Evolutionary conservation across 2,888 invertebrate genomes (phyloP), one percentile per base, ranked within the genome.

Genomic region (Buathra laborator): DNA sequence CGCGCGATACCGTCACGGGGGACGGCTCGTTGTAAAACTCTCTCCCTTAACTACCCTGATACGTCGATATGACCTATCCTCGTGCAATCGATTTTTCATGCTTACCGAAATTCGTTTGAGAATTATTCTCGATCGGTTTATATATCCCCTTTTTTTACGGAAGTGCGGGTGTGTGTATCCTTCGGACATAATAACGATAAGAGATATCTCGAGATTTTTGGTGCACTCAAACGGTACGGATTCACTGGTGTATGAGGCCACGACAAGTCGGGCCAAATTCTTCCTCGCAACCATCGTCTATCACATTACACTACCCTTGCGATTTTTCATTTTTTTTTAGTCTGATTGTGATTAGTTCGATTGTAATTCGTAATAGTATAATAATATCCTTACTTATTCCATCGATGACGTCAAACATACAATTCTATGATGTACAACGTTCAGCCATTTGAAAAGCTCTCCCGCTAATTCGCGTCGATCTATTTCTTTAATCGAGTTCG

Each of bases 1-100:
- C 83, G 83, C 72, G 75, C 72, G 68, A 48, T 64, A 78, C 71
- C 67, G 56, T 71, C 43, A 66, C 51, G 85, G 83, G 85, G 83
- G 72, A 87, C 85, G 85, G 84, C 84, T 86, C 78, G 66, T 85
- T 68, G 59, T 62, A 66, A 72, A 85, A 71, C 51, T 37, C 66
- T 82, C 83, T 81, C 81, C 81, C 79, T 80, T 77, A 53, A 84
- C 89, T 86, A 86, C 85, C 85, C 85, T 85, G 82, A 79, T 74
- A 85, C 85, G 85, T 85, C 85, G 85, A 85, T 80, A 72, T 76
- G 82, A 85, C 79, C 76, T 82, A 83, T 77, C 37, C 37, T 37
- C 85, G 51, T 76, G 71, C 75, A 64, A 68, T 74, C 66, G 77
- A 16, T 43, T 51, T 43, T 51, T 48, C 10, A 74, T 43, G 19